Conservation (phyloP, 2,113 vertebrate species). For the Paratilapia polleni region DNA sequence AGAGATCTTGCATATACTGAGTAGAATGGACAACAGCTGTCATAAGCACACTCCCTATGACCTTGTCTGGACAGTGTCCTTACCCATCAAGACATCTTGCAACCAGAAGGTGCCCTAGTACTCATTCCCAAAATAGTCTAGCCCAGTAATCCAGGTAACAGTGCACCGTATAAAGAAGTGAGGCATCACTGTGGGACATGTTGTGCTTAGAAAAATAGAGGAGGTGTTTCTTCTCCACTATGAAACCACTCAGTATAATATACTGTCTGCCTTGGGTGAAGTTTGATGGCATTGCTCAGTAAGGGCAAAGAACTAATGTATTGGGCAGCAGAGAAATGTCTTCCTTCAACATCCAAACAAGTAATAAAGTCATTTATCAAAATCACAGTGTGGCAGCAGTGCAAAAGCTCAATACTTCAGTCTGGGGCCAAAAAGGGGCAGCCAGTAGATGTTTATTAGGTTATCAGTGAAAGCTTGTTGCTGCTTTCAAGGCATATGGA, state of each 20-base stretch:
- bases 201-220: constrained; percentile 31
- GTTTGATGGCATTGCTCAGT: constrained; percentile 38
- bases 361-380: constrained; percentile 73
- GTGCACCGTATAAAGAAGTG: constrained; percentile 8
- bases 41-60: neutral
- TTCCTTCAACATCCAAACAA: constrained; percentile 59
- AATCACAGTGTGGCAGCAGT: constrained; percentile 46
- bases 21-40: constrained; percentile 35
- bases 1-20: constrained; percentile 8
- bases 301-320: constrained; percentile 64
- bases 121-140: constrained; percentile 43
- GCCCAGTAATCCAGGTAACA: constrained; percentile 41
- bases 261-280: constrained; percentile 40
- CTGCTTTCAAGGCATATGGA: constrained; percentile 8
- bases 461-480: constrained; percentile 33
- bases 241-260: constrained; percentile 48
- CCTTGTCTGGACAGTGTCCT: constrained; percentile 27
- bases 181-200: constrained; percentile 43
- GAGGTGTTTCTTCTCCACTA: constrained; percentile 12
- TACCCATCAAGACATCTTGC: constrained; percentile 24
- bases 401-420: constrained; percentile 9
- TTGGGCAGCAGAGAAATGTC: constrained; percentile 56
- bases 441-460: constrained; percentile 49
- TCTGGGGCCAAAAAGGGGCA: constrained; percentile 26
- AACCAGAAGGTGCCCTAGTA: constrained; percentile 15